Evolutionary conservation across 2,888 invertebrate genomes (phyloP).

Genomic region (Parelbella ahira): DNA sequence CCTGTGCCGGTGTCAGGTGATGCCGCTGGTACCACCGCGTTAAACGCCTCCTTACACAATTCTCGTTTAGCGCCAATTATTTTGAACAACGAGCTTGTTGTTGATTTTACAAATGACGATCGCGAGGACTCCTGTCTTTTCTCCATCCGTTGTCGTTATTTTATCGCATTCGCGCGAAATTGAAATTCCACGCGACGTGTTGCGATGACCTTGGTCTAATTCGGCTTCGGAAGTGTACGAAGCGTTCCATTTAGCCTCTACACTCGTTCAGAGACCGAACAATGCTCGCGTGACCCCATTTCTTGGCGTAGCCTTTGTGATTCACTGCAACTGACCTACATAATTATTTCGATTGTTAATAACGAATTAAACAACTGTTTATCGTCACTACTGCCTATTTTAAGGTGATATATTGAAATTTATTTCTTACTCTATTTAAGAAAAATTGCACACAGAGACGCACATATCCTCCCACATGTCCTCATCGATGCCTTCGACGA

Average conservation of each 20-base stretch:
- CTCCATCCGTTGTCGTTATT: neutral
- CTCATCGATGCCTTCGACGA: too few relatives aligned
- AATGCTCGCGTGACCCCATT: conserved; percentile 61
- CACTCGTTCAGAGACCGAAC: conserved; percentile 47
- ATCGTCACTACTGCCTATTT: too few relatives aligned
- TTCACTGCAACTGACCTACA: conserved; percentile 52
- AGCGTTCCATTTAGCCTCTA: conserved; percentile 49
- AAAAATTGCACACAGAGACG: too few relatives aligned
- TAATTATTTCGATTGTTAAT: conserved; percentile 49
- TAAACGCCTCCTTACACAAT: conserved; percentile 54
- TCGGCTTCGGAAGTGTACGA: conserved; percentile 43
- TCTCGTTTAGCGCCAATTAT: conserved; percentile 71
- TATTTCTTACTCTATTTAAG: too few relatives aligned
- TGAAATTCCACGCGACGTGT: conserved; percentile 12
- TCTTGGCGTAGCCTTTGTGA: conserved; percentile 46
- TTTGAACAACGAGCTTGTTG: conserved; percentile 46
- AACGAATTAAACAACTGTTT: conserved; percentile 38
- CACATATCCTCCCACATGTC: too few relatives aligned
- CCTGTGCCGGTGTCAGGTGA: conserved; percentile 64
- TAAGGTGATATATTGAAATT: too few relatives aligned
- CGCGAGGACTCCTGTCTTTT: conserved; percentile 13
- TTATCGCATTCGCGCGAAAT: conserved; percentile 9
- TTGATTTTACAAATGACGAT: conserved; percentile 35
- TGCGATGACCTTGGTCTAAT: conserved; percentile 38
- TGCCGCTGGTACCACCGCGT: conserved; percentile 69